These are phyloP conservation scores for Poeciliopsis turrubarensis DNA, from an alignment of 2,113 vertebrate species.

Conservation along the genomic window DNA sequence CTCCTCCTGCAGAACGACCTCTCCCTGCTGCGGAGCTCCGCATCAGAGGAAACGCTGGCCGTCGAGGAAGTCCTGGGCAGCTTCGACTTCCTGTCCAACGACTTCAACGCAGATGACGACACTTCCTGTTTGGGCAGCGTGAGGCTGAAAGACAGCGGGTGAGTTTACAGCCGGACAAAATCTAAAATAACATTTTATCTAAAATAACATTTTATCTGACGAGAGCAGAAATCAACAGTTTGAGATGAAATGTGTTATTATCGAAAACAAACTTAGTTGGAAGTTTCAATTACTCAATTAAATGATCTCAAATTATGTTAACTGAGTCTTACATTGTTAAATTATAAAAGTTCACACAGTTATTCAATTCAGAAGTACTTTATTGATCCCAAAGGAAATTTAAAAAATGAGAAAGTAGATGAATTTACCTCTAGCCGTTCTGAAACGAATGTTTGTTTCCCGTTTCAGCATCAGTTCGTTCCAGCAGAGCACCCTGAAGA, in stretches of 20 bases:
- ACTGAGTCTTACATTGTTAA: too few species aligned
- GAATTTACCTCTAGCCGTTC: accelerated
- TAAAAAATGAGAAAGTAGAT: too few species aligned
- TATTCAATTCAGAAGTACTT: too few species aligned
- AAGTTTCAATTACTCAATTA: too few species aligned
- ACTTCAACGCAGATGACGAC: constrained; percentile 86
- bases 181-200: too few species aligned
- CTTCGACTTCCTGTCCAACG: constrained; percentile 90
- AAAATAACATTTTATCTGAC: too few species aligned
- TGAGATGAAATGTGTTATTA: too few species aligned
- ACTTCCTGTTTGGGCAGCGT: constrained; percentile 83
- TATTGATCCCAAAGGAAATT: too few species aligned
- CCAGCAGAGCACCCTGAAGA: constrained; percentile 71
- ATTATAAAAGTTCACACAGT: too few species aligned
- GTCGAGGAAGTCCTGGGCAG: constrained; percentile 91
- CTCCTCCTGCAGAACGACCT: constrained; percentile 72
- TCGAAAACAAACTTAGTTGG: too few species aligned
- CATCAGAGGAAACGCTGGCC: constrained; percentile 87
- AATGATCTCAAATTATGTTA: too few species aligned
- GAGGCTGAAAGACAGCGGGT: constrained; percentile 85
- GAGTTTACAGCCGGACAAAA: background rate
- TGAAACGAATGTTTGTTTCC: background rate
- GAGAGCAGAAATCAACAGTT: too few species aligned
- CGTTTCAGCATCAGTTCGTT: constrained; percentile 68
- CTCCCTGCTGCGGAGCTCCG: constrained; percentile 62